Evolutionary conservation across 2,888 invertebrate genomes (phyloP).

Genomic region (Empis stercorea): DNA sequence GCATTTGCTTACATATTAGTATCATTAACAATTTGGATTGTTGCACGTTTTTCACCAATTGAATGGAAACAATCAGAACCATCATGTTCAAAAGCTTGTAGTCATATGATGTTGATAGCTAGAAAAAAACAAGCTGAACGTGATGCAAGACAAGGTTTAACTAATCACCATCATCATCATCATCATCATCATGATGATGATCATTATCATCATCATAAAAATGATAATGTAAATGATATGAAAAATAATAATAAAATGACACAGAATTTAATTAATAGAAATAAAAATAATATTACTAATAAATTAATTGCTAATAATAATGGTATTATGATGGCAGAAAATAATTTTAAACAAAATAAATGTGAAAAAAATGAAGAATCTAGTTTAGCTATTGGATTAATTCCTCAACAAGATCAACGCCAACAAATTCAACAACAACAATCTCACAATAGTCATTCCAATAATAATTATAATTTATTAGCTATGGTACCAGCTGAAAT

Average conservation of each 20-base stretch:
- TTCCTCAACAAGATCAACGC: neutral
- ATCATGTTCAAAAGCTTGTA: constrained; percentile 42
- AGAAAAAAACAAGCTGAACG: neutral
- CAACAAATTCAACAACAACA: neutral
- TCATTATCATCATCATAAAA: neutral
- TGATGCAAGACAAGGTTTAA: neutral
- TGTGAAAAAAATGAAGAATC: no score
- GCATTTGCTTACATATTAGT: constrained; percentile 67
- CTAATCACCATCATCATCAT: neutral
- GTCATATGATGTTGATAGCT: constrained; percentile 16
- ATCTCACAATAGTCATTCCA: no score
- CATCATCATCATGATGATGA: neutral
- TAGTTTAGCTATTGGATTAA: no score
- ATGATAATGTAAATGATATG: neutral
- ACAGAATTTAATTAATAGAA: neutral
- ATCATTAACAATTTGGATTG: constrained; percentile 67
- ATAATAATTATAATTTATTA: neutral
- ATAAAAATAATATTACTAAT: no score
- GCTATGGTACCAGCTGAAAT: neutral
- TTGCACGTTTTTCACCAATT: constrained; percentile 71
- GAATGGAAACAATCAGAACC: constrained; percentile 58
- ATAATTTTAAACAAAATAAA: no score
- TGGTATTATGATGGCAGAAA: no score
- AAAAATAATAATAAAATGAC: neutral
- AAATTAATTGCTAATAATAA: no score